These are phyloP conservation scores for Ptychoptera contaminata DNA, from an alignment of 2,888 invertebrate species.

Conservation along the genomic window DNA sequence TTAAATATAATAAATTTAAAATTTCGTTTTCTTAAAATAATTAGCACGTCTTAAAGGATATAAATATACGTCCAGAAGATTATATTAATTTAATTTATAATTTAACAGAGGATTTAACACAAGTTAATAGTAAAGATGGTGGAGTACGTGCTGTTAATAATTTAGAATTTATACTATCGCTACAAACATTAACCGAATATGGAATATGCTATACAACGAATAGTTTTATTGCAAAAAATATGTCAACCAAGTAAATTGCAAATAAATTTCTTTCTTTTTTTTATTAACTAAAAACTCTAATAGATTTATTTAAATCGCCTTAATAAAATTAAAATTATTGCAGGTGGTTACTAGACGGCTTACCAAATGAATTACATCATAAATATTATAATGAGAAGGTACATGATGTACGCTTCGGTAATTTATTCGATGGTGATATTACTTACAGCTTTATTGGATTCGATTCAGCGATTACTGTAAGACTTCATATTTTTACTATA, in stretches of 20 bases:
- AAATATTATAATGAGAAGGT: constrained; percentile 4
- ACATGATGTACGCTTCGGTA: constrained; percentile 13
- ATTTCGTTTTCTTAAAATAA: too few species aligned
- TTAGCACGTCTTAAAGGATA: constrained; percentile 9
- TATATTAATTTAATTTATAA: constrained; percentile 29
- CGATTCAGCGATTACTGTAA: constrained; percentile 17
- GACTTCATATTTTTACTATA: constrained; percentile 3
- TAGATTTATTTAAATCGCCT: too few species aligned
- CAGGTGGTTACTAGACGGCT: background rate
- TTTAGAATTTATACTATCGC: constrained; percentile 12
- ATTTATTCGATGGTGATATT: constrained; percentile 20
- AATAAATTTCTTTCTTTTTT: too few species aligned
- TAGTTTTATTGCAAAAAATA: constrained; percentile 15
- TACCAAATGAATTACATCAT: background rate
- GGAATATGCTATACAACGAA: constrained; percentile 28
- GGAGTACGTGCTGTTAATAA: constrained; percentile 17
- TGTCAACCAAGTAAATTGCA: constrained; percentile 15
- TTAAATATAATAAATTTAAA: background rate
- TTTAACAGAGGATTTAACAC: constrained; percentile 18
- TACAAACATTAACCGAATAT: constrained; percentile 27
- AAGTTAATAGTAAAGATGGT: background rate
- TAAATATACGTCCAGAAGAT: constrained; percentile 18
- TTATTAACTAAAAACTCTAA: background rate
- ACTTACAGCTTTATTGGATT: constrained; percentile 22
- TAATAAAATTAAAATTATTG: too few species aligned